These are phyloP conservation scores for Tribolium freemani DNA, from an alignment of 2,888 invertebrate species.

Conservation along the genomic window DNA sequence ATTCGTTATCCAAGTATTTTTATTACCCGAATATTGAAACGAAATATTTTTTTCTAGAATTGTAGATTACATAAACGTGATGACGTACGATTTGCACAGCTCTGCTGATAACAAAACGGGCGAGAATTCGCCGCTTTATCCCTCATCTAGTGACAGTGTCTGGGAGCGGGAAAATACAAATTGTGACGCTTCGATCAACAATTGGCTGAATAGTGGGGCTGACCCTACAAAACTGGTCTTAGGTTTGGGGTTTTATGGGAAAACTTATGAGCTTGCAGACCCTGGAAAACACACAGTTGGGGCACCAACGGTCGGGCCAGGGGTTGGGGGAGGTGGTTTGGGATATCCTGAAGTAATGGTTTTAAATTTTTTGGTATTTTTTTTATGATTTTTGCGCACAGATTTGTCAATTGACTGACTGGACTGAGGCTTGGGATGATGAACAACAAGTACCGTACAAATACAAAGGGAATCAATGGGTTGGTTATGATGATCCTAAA, in stretches of 20 bases:
- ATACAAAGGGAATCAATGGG: slow-evolving; percentile 74
- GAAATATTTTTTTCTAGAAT: slow-evolving; percentile 10
- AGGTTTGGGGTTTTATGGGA: slow-evolving; percentile 80
- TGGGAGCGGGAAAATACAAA: slow-evolving; percentile 46
- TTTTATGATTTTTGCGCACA: not conserved
- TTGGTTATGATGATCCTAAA: slow-evolving; percentile 76
- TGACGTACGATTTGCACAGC: slow-evolving; percentile 81
- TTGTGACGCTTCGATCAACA: slow-evolving; percentile 46
- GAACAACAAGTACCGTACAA: slow-evolving; percentile 73
- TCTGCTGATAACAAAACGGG: slow-evolving; percentile 68
- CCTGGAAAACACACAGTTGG: slow-evolving; percentile 68
- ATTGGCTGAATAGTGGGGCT: slow-evolving; percentile 58
- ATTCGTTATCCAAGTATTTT: slow-evolving; percentile 69
- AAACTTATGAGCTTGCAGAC: slow-evolving; percentile 73
- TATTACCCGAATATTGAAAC: not conserved
- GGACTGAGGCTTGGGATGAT: slow-evolving; percentile 72
- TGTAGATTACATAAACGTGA: slow-evolving; percentile 78
- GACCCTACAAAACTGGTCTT: slow-evolving; percentile 75
- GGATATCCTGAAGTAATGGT: too few relatives aligned
- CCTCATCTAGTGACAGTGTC: slow-evolving; percentile 61
- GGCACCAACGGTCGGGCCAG: slow-evolving; percentile 69
- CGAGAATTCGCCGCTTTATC: slow-evolving; percentile 76
- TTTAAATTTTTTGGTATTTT: too few relatives aligned
- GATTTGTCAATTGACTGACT: slow-evolving; percentile 67
- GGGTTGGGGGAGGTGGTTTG: slow-evolving; percentile 57